Conservation (phyloP, 2,797 vertebrate species). For the Hemitrygon akajei region DNA sequence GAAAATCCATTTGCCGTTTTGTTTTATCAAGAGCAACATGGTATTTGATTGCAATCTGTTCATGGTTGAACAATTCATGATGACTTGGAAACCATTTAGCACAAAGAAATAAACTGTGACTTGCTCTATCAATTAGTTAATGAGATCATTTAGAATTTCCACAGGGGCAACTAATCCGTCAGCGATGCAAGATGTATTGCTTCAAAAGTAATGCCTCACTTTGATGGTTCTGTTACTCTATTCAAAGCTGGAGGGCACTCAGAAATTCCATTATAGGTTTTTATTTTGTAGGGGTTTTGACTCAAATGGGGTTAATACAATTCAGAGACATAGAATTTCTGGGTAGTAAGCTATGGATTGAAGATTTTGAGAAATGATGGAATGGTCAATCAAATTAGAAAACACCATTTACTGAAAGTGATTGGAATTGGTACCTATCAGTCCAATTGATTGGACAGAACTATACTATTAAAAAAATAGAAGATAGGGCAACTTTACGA, state of each 20-base stretch:
- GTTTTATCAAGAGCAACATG: neutral
- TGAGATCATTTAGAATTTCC: neutral
- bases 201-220: neutral
- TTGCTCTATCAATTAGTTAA: constrained; percentile 6
- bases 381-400: neutral
- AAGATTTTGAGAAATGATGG: neutral
- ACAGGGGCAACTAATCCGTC: neutral
- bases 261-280: neutral
- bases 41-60: neutral
- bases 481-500: neutral
- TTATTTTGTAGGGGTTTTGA: neutral
- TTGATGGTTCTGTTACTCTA: neutral
- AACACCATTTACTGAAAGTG: neutral
- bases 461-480: neutral
- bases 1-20: neutral
- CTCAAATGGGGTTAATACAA: neutral
- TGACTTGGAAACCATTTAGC: neutral
- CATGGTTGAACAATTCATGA: no score
- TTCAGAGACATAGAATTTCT: neutral
- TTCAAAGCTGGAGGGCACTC: neutral
- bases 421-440: neutral
- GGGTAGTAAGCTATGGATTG: neutral
- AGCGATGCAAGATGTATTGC: neutral
- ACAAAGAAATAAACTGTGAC: neutral
- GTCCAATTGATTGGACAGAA: neutral